Conservation (phyloP, 2,797 vertebrate genomes). For the Trachops cirrhosus region DNA sequence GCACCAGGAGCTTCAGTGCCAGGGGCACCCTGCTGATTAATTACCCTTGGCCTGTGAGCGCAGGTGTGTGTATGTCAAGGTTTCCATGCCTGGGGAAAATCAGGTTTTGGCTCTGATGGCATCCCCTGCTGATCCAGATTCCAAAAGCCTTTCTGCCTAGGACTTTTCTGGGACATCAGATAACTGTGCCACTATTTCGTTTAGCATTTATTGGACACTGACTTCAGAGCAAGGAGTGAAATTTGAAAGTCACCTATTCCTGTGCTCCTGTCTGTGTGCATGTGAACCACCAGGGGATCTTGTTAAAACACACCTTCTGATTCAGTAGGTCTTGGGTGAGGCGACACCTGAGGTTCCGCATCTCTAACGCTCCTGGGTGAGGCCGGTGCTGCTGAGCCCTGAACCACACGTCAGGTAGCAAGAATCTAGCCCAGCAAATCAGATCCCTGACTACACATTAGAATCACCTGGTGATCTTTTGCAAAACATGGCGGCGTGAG, state of each 20-base stretch:
- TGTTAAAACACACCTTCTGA: neutral
- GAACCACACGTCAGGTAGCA: neutral
- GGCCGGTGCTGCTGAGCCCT: neutral
- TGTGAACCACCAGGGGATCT: neutral
- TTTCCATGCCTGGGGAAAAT: slow-evolving; percentile 40
- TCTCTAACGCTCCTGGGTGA: neutral
- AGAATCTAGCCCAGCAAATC: neutral
- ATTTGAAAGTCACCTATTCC: neutral
- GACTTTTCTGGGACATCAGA: neutral
- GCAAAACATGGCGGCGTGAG: neutral
- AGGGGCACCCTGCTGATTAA: slow-evolving; percentile 31
- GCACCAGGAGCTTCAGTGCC: neutral
- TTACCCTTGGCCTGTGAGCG: neutral
- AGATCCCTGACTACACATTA: neutral
- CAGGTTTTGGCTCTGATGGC: neutral
- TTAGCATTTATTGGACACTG: neutral
- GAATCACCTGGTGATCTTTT: neutral
- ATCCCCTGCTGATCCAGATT: neutral
- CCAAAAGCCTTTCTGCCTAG: neutral
- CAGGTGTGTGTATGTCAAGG: slow-evolving; percentile 41
- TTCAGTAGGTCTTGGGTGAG: neutral
- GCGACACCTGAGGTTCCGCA: neutral
- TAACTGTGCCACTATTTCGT: neutral
- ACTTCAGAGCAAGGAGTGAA: neutral
- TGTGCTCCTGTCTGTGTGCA: neutral